Evolutionary conservation across 2,113 vertebrate species (phyloP).

Genomic region (Lasiurus cinereus): DNA sequence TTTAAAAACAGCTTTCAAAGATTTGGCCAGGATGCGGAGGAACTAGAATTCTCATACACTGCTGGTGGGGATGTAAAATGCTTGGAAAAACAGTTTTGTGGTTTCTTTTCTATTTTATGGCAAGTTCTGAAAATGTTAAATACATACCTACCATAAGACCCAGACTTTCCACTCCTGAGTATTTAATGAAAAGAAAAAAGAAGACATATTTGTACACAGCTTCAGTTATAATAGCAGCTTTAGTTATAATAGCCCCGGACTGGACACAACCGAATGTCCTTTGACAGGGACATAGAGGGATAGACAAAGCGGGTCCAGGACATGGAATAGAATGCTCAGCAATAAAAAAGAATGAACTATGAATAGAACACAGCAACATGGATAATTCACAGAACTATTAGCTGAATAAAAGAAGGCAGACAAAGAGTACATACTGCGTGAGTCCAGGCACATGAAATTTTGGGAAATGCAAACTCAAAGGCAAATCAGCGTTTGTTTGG

Average conservation of each 20-base stretch:
- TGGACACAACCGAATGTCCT: background rate
- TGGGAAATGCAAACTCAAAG: background rate
- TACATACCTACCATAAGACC: background rate
- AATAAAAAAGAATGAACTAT: background rate
- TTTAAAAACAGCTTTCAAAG: background rate
- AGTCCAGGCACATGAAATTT: background rate
- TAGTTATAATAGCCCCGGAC: background rate
- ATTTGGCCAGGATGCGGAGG: background rate
- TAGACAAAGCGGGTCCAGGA: background rate
- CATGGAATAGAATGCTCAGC: background rate
- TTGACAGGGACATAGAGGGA: background rate
- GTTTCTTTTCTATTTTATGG: background rate
- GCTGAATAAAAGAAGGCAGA: background rate
- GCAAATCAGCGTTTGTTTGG: background rate
- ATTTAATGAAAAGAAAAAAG: background rate
- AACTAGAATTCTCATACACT: background rate
- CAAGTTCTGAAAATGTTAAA: conserved; percentile 31
- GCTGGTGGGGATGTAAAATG: background rate
- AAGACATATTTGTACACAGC: background rate
- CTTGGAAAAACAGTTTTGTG: background rate
- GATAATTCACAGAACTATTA: background rate
- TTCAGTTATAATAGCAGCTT: background rate
- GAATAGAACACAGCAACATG: background rate
- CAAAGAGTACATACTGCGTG: background rate
- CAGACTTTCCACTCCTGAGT: background rate